phyloP scores from a whole-genome alignment of 2,113 vertebrate species.

The Gopherus flavomarginatus region DNA sequence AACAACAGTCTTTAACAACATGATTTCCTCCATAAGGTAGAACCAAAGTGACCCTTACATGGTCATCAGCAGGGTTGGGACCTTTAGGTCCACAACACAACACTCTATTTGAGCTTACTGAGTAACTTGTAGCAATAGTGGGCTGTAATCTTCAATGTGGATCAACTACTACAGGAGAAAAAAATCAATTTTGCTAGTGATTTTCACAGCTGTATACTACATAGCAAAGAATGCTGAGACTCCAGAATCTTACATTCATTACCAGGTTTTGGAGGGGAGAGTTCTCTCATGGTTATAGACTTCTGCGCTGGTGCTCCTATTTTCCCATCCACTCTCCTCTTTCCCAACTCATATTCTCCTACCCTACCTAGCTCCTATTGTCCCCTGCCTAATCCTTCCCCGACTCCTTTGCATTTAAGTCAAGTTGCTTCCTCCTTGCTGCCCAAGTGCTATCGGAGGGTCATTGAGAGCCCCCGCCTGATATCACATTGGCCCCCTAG shows the following conservation, averaged over 20 bases:
- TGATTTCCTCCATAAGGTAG: not conserved
- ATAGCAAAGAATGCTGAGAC: not conserved
- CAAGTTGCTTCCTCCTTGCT: not conserved
- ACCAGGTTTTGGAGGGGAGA: not conserved
- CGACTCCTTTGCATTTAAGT: not conserved
- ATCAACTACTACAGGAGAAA: not conserved
- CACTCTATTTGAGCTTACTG: not conserved
- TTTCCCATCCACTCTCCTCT: not conserved
- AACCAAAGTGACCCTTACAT: not conserved
- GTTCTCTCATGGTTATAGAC: not conserved
- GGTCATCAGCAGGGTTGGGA: not conserved
- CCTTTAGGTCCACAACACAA: not conserved
- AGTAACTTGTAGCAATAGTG: conserved; percentile 14
- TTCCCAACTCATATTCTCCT: not conserved
- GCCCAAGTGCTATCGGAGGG: not conserved
- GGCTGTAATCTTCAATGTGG: not conserved
- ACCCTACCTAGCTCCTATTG: not conserved
- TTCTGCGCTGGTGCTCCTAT: too few species aligned
- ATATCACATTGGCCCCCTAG: not conserved
- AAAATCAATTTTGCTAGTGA: not conserved
- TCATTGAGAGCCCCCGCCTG: not conserved
- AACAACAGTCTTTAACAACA: not conserved
- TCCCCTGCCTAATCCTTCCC: not conserved
- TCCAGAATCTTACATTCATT: not conserved
- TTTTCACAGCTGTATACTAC: not conserved